A percentile compares a stretch with the other conserved stretches of the same genome.
Conservation (phyloP, 2,113 vertebrate species). For the Spilogale gracilis region DNA sequence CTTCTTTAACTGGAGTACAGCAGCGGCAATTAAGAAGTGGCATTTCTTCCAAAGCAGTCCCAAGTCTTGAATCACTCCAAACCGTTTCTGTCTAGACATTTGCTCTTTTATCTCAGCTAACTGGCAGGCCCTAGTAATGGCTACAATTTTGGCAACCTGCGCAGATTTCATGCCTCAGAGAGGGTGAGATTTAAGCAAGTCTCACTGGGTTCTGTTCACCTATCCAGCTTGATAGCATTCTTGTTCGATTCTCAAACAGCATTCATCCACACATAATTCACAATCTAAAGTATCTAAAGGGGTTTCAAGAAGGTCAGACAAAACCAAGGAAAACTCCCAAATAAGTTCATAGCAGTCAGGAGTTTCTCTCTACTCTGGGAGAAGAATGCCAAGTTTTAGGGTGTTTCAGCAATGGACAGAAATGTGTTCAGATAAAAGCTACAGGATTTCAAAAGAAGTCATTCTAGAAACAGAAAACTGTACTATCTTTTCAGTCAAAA, state of each 20-base stretch:
- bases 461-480: background rate
- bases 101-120: background rate
- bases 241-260: background rate
- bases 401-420: background rate
- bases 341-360: background rate
- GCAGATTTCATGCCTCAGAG: background rate
- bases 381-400: background rate
- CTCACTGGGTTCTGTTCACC: background rate
- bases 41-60: background rate
- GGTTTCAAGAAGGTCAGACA: background rate
- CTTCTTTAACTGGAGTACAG: background rate
- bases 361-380: background rate
- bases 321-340: constrained; percentile 2
- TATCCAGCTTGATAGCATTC: background rate
- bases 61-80: background rate
- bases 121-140: background rate
- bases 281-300: background rate
- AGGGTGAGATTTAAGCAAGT: background rate
- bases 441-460: constrained; percentile 28
- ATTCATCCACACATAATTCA: background rate
- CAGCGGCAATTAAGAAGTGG: background rate
- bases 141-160: background rate
- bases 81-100: background rate
- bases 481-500: background rate
- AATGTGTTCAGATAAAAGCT: background rate